Base-by-base conservation (phyloP, 2,888 invertebrate genomes). In the Bellardia bayeri region DNA sequence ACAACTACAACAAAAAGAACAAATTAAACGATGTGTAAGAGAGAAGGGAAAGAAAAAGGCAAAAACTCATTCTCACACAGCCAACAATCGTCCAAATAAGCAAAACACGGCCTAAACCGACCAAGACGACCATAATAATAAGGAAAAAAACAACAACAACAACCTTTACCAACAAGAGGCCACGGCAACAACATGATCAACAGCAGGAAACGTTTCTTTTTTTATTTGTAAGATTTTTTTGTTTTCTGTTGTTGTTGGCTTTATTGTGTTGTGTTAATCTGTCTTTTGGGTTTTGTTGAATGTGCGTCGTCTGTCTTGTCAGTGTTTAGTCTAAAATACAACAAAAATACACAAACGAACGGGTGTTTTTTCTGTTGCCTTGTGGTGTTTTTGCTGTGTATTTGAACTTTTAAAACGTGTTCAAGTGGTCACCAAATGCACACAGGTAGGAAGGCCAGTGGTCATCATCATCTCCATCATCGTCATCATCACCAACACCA, bases 201-300 rank as follows among this genome's bases (percentile, higher is more conserved):
- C 84, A 69, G 82, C 87, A 85, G 87, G 82, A 85, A 87, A 85
- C 79, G 79, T 79, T 84, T 66, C 30, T 54, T 75, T 76, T 74
- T 71, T 80, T 56, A 45, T 72, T 74, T 74, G 54, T 45, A 74
- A 63, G 23, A 45, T 75, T 71, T 71, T 69, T 72, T 82, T 42
- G 66, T 64, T 71, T 63, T 37, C 61, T 42, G 33, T 79, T 61
- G 61, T 68, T 63, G 30, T 16, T 68, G 68, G 68, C 49, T 68
- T 49, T 58, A 72, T 23, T 40, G 49, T 54, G 64, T 45, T 74
- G 61, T 86, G 82, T 45, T 86, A 33, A 54, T 75, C 66, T 79
- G 79, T 83, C 83, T 71, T 69, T 40, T 64, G 69, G 64, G 75
- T 51, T 63, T 78, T 75, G 61, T 75, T 71, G 37, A 82, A 64